Conservation (phyloP, 1,140 invertebrate species). For the Elysia chlorotica region DNA sequence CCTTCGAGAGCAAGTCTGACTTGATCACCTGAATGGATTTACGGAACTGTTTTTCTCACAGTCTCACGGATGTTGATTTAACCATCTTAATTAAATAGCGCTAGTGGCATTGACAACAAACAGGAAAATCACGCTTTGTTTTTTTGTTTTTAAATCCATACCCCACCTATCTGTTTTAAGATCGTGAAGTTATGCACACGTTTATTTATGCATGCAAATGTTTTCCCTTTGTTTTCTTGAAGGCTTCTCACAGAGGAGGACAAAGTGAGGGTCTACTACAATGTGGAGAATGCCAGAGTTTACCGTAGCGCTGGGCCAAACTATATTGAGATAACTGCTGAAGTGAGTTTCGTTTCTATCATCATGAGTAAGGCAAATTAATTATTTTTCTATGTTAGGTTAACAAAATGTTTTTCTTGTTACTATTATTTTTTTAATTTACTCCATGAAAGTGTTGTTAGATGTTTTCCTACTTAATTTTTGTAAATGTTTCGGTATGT, state of each 20-base stretch:
- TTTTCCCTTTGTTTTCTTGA: neutral
- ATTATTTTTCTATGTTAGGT: neutral
- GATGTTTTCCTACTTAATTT: neutral
- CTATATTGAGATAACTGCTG: conserved; percentile 12
- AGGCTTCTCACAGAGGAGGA: conserved; percentile 20
- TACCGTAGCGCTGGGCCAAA: conserved; percentile 9
- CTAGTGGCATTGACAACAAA: neutral
- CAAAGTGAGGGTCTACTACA: conserved; percentile 14
- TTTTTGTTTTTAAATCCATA: neutral
- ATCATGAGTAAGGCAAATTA: too few species aligned
- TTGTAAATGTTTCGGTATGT: neutral
- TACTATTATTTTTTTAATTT: neutral
- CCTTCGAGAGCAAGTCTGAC: neutral
- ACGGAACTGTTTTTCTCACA: neutral
- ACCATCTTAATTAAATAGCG: neutral
- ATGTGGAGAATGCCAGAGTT: conserved; percentile 9
- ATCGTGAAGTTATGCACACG: neutral
- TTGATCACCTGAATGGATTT: neutral
- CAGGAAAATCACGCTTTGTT: neutral
- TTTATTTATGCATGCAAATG: neutral
- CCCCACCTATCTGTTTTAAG: neutral
- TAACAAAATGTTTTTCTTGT: neutral
- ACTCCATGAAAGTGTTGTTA: neutral
- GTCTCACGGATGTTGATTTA: neutral
- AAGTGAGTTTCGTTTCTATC: conserved; percentile 4